Evolutionary conservation across 2,113 vertebrate genomes (phyloP).

Genomic region (Donacobius atricapilla): DNA sequence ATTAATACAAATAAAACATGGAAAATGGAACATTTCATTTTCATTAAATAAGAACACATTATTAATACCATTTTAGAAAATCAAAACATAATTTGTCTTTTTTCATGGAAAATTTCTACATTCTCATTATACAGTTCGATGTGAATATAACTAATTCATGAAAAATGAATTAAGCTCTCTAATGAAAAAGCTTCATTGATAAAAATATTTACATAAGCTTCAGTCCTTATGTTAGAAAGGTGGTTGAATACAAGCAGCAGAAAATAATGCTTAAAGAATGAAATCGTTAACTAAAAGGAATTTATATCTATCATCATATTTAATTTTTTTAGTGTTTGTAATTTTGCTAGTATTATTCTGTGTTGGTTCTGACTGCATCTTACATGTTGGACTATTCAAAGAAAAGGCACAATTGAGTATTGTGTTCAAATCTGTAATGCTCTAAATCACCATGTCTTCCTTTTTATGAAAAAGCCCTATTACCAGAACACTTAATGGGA

Average conservation of each 20-base stretch:
- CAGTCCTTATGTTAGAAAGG: neutral
- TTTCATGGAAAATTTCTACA: neutral
- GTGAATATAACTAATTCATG: neutral
- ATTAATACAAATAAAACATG: neutral
- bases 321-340: neutral
- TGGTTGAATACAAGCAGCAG: neutral
- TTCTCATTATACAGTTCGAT: neutral
- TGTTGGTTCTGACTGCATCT: neutral
- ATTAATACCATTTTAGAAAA: neutral
- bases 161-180: neutral
- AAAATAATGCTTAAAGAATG: neutral
- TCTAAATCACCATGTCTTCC: neutral
- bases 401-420: neutral
- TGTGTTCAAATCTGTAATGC: neutral
- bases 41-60: neutral
- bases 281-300: neutral
- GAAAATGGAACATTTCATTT: neutral
- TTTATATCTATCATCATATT: neutral
- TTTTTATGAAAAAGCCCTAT: neutral
- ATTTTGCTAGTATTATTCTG: neutral
- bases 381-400: neutral
- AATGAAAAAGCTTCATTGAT: neutral
- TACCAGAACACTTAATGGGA: neutral
- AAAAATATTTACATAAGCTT: neutral
- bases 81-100: neutral